These are phyloP conservation scores for Apotomis capreana DNA, from an alignment of 2,888 invertebrate genomes.

Conservation along the genomic window DNA sequence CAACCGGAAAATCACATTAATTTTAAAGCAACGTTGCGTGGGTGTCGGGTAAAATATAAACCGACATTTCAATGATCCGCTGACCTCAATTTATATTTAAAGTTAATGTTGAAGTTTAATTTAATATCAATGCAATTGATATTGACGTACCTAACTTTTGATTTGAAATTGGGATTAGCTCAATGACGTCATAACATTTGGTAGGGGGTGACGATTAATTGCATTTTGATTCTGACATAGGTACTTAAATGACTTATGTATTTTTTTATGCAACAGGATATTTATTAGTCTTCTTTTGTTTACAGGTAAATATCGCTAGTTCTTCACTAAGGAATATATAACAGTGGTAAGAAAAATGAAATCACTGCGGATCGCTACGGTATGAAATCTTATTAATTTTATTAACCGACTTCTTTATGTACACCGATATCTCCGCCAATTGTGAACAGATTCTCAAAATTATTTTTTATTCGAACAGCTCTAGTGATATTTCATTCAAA, in stretches of 20 bases:
- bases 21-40: constrained; percentile 20
- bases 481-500: too few species aligned
- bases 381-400: too few species aligned
- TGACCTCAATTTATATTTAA: constrained; percentile 16
- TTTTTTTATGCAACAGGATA: background rate
- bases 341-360: background rate
- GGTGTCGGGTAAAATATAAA: constrained; percentile 33
- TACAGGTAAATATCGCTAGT: constrained; percentile 29
- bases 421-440: too few species aligned
- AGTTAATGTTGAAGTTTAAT: constrained; percentile 15
- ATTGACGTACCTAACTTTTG: background rate
- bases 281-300: constrained; percentile 24
- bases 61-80: constrained; percentile 27
- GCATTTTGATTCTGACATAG: too few species aligned
- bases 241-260: too few species aligned
- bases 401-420: too few species aligned
- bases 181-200: too few species aligned
- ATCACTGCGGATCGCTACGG: too few species aligned
- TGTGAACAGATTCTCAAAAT: too few species aligned
- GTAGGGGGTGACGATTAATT: too few species aligned
- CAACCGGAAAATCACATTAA: constrained; percentile 35
- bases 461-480: too few species aligned
- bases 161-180: too few species aligned
- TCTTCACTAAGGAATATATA: background rate
- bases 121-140: constrained; percentile 1